phyloP scores from a whole-genome alignment of 2,113 vertebrate species.

The Hyaena hyaena region DNA sequence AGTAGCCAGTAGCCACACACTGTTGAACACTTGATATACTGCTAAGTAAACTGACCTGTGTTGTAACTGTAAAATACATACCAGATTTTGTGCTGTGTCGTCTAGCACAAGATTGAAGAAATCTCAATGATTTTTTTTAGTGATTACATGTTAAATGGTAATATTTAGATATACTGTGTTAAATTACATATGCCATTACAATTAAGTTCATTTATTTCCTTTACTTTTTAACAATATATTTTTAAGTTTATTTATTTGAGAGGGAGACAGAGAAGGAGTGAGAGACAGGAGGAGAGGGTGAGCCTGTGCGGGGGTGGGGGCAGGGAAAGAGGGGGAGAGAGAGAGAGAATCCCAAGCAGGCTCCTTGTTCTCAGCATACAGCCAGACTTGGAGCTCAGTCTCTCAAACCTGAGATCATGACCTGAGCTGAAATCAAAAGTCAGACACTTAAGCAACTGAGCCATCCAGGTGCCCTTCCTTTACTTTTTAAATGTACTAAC shows the following conservation, averaged over 20 bases:
- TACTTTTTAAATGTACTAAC: background rate
- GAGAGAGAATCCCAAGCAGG: no score
- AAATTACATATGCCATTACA: background rate
- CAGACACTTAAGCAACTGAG: background rate
- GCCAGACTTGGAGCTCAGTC: background rate
- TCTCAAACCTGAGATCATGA: background rate
- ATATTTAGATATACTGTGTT: background rate
- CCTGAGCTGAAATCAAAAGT: background rate
- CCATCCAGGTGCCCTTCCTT: background rate
- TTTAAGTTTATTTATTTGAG: background rate
- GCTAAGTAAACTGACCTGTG: background rate
- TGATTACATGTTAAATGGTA: background rate
- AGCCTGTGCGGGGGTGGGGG: background rate
- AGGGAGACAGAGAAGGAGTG: background rate
- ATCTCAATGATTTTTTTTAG: background rate
- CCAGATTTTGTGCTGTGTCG: background rate
- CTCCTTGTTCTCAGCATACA: no score
- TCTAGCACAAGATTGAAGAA: background rate
- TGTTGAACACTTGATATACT: background rate
- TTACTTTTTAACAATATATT: background rate
- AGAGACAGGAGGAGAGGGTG: background rate
- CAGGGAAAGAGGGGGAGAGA: background rate
- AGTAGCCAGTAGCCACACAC: background rate
- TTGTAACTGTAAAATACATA: constrained; percentile 15
- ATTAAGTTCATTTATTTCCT: background rate